These are phyloP conservation scores for Dinothrombium tinctorium DNA, from an alignment of 1,140 invertebrate species.

Conservation along the genomic window DNA sequence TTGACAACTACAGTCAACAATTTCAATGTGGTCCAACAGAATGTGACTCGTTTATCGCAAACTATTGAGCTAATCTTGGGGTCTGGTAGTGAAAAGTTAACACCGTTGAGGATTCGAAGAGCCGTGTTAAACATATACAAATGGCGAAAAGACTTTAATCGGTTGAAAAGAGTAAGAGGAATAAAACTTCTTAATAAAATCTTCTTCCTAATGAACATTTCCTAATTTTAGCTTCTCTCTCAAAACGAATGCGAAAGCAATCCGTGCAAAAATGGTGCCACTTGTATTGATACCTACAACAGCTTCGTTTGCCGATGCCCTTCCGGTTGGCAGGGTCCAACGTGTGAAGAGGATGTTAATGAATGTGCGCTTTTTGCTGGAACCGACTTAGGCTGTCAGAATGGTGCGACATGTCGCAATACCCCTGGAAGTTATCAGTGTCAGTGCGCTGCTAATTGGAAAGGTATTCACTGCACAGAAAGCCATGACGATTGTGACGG, in stretches of 20 bases:
- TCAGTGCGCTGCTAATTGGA: slow-evolving; percentile 59
- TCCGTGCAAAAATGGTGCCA: slow-evolving; percentile 60
- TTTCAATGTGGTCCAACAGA: neutral
- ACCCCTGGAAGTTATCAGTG: slow-evolving; percentile 36
- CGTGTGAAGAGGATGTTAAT: slow-evolving; percentile 55
- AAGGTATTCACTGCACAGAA: slow-evolving; percentile 43
- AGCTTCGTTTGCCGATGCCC: slow-evolving; percentile 51
- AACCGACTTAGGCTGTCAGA: slow-evolving; percentile 79
- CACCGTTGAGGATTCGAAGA: neutral
- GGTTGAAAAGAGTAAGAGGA: slow-evolving; percentile 9
- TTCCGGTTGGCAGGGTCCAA: slow-evolving; percentile 44
- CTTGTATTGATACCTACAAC: slow-evolving; percentile 44
- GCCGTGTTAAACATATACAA: neutral
- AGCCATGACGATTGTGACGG: slow-evolving; percentile 36
- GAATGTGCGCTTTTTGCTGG: slow-evolving; percentile 54
- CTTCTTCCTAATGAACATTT: slow-evolving; percentile 31
- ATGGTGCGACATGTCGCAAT: slow-evolving; percentile 64
- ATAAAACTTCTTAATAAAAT: slow-evolving; percentile 1
- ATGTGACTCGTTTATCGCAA: too few species aligned
- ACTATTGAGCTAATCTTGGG: too few species aligned
- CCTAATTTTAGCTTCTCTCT: too few species aligned
- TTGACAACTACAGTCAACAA: too few species aligned
- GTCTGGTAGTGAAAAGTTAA: neutral
- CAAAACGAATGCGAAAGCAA: slow-evolving; percentile 42
- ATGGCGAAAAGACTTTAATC: slow-evolving; percentile 5